phyloP scores from a whole-genome alignment of 2,888 invertebrate species.

The Hydraecia micacea region DNA sequence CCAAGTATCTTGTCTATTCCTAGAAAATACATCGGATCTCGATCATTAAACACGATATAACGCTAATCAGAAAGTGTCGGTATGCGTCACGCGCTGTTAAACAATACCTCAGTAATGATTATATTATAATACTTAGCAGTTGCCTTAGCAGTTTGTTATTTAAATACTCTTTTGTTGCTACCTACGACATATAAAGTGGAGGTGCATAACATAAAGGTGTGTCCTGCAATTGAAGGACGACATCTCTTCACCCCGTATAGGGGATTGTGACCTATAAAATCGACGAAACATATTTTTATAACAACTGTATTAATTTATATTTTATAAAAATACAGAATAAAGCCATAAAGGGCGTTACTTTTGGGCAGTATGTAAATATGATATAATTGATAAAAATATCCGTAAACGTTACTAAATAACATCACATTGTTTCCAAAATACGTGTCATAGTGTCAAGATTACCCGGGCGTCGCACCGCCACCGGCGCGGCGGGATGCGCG shows the following conservation, averaged over 20 bases:
- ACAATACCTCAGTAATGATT: slow-evolving; percentile 10
- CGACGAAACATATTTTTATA: background rate
- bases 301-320: background rate
- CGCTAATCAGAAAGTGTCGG: slow-evolving; percentile 47
- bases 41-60: slow-evolving; percentile 18
- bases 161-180: background rate
- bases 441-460: slow-evolving; percentile 78
- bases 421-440: slow-evolving; percentile 65
- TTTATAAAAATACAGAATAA: background rate
- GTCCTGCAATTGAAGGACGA: background rate
- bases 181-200: too few species aligned
- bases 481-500: slow-evolving; percentile 81
- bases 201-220: background rate
- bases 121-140: slow-evolving; percentile 14
- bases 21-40: slow-evolving; percentile 27
- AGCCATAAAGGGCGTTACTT: background rate
- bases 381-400: background rate
- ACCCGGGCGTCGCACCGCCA: slow-evolving; percentile 66
- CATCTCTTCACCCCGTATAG: background rate
- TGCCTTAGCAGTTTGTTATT: slow-evolving; percentile 2
- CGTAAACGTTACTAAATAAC: slow-evolving; percentile 9
- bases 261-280: background rate
- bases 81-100: slow-evolving; percentile 48
- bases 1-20: background rate
- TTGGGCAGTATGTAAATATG: background rate